phyloP scores from a whole-genome alignment of 37 sponge, comb jelly and placozoan genomes.

The Corticium candelabrum region DNA sequence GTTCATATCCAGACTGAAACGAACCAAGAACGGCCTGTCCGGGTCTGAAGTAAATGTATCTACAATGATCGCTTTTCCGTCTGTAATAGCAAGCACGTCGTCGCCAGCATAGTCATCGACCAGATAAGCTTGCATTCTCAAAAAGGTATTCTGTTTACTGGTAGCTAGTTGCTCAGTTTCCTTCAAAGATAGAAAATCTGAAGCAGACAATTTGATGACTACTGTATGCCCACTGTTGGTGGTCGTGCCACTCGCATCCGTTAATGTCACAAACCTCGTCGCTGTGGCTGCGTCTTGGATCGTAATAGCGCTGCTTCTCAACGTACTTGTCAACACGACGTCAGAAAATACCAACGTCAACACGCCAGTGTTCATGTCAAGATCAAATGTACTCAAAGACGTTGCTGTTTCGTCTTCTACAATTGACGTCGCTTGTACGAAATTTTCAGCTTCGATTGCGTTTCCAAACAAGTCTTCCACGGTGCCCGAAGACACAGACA shows the following conservation, averaged over 20 bases:
- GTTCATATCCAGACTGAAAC: neutral
- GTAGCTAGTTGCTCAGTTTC: slow-evolving; percentile 6
- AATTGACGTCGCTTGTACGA: neutral
- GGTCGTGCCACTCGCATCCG: neutral
- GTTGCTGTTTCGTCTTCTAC: neutral
- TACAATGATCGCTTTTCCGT: slow-evolving; percentile 9
- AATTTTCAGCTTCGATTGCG: neutral
- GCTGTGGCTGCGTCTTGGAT: slow-evolving; percentile 6
- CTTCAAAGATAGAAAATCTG: slow-evolving; percentile 7
- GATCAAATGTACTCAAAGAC: neutral
- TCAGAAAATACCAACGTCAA: neutral
- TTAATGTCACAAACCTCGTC: neutral
- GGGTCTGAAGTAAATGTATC: slow-evolving; percentile 12
- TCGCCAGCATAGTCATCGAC: slow-evolving; percentile 21
- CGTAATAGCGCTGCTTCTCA: neutral
- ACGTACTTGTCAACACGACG: neutral
- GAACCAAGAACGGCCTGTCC: neutral
- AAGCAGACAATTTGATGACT: slow-evolving; percentile 6
- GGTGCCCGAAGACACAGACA: slow-evolving; percentile 17
- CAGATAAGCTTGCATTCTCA: slow-evolving; percentile 9
- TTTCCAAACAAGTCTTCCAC: neutral
- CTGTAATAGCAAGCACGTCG: slow-evolving; percentile 17
- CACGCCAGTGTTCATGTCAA: slow-evolving; percentile 1
- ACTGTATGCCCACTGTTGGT: neutral
- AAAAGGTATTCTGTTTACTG: neutral